These are phyloP conservation scores for Ferdinandea cuprea DNA, from an alignment of 2,888 invertebrate species.

Conservation along the genomic window DNA sequence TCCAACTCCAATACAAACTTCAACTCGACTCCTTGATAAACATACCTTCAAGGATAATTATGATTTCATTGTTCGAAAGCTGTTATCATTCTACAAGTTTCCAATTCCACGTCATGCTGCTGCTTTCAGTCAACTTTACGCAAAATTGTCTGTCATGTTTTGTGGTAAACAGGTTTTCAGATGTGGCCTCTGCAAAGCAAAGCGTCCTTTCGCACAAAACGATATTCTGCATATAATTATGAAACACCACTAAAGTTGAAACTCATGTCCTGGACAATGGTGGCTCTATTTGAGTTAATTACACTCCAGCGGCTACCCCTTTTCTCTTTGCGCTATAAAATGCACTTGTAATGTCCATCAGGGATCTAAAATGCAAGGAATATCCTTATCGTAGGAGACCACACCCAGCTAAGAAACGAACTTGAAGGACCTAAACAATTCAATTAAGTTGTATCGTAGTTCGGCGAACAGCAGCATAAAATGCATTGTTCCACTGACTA, in stretches of 20 bases:
- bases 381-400: constrained; percentile 40
- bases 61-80: constrained; percentile 60
- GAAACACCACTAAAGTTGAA: constrained; percentile 10
- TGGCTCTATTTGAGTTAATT: constrained; percentile 64
- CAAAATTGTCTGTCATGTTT: constrained; percentile 48
- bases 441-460: constrained; percentile 59
- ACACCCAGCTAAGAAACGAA: background rate
- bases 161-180: constrained; percentile 33
- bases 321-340: constrained; percentile 34
- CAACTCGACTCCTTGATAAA: background rate
- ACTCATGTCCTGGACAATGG: constrained; percentile 41
- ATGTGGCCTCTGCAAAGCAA: constrained; percentile 1
- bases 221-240: constrained; percentile 34
- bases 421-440: constrained; percentile 57
- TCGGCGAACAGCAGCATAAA: constrained; percentile 18
- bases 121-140: constrained; percentile 16
- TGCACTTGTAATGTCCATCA: constrained; percentile 70
- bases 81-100: constrained; percentile 20
- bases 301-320: constrained; percentile 33
- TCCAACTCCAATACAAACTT: background rate
- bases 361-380: constrained; percentile 53
- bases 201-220: background rate
- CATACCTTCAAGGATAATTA: constrained; percentile 64
- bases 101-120: constrained; percentile 2
- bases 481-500: constrained; percentile 26